These are phyloP conservation scores for Allygus modestus DNA, from an alignment of 2,888 invertebrate genomes.

Conservation along the genomic window DNA sequence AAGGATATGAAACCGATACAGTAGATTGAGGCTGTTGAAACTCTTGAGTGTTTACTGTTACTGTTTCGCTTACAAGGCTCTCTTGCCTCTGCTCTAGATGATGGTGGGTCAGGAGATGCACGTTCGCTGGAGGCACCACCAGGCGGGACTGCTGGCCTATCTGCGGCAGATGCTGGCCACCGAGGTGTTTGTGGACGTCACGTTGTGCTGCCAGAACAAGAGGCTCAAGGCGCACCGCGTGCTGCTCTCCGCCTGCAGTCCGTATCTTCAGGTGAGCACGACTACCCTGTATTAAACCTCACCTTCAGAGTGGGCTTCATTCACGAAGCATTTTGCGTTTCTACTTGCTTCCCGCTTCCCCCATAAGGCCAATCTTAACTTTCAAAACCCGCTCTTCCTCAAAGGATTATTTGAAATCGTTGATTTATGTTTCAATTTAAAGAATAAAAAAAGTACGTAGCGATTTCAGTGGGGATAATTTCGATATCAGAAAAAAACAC, in stretches of 20 bases:
- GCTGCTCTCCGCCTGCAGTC: slow-evolving; percentile 83
- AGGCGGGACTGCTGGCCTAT: slow-evolving; percentile 68
- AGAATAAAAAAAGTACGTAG: too few relatives aligned
- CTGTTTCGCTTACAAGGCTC: neutral
- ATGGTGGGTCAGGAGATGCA: slow-evolving; percentile 66
- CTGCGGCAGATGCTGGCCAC: slow-evolving; percentile 76
- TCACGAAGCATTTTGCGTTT: too few relatives aligned
- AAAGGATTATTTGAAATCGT: too few relatives aligned
- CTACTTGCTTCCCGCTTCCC: too few relatives aligned
- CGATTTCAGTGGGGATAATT: too few relatives aligned
- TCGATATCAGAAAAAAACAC: too few relatives aligned
- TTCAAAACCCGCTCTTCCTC: too few relatives aligned
- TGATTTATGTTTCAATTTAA: too few relatives aligned
- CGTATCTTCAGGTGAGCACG: slow-evolving; percentile 80
- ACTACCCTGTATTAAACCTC: slow-evolving; percentile 58
- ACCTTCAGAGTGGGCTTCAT: too few relatives aligned
- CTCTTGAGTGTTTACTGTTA: neutral
- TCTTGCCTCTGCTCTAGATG: slow-evolving; percentile 38
- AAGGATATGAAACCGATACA: neutral
- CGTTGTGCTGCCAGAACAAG: slow-evolving; percentile 80
- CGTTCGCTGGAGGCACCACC: slow-evolving; percentile 68
- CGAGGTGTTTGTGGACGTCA: slow-evolving; percentile 80
- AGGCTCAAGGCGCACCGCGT: slow-evolving; percentile 82
- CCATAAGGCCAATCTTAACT: too few relatives aligned
- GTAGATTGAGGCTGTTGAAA: neutral